phyloP scores from a whole-genome alignment of 2,797 vertebrate species.

The Ispidina lecontei region DNA sequence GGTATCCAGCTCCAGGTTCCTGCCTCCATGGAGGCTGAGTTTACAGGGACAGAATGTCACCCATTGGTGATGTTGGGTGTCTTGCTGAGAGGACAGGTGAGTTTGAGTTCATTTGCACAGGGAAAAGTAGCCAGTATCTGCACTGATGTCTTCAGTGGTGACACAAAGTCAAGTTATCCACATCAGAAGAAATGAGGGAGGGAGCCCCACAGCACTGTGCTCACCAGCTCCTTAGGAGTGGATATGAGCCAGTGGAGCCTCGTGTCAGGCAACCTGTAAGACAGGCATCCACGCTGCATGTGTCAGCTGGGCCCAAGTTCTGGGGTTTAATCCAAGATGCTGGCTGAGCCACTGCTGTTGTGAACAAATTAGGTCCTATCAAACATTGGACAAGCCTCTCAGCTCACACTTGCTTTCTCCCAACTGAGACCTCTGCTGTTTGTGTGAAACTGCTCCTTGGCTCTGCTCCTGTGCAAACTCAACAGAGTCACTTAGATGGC shows the following conservation, averaged over 20 bases:
- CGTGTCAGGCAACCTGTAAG: neutral
- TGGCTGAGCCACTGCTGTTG: neutral
- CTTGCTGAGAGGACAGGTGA: neutral
- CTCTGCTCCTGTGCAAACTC: slow-evolving; percentile 11
- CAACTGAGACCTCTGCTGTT: neutral
- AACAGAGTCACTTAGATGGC: neutral
- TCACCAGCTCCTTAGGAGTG: accelerated
- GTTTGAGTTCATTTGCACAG: neutral
- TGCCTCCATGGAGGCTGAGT: neutral
- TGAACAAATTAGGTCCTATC: neutral
- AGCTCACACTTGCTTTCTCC: neutral
- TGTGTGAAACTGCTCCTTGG: slow-evolving; percentile 7
- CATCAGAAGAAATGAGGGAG: neutral
- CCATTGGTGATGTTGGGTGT: neutral
- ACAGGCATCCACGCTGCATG: neutral
- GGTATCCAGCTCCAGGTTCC: neutral
- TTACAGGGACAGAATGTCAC: neutral
- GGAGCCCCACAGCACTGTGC: neutral
- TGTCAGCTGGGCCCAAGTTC: neutral
- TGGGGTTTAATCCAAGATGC: slow-evolving; percentile 2
- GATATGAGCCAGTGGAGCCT: neutral
- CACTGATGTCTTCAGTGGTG: neutral
- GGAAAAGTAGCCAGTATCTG: neutral
- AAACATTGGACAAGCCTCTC: neutral
- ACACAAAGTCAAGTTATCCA: neutral